Conservation (phyloP, 2,797 vertebrate genomes). For the Myoxocephalus aenaeus region DNA sequence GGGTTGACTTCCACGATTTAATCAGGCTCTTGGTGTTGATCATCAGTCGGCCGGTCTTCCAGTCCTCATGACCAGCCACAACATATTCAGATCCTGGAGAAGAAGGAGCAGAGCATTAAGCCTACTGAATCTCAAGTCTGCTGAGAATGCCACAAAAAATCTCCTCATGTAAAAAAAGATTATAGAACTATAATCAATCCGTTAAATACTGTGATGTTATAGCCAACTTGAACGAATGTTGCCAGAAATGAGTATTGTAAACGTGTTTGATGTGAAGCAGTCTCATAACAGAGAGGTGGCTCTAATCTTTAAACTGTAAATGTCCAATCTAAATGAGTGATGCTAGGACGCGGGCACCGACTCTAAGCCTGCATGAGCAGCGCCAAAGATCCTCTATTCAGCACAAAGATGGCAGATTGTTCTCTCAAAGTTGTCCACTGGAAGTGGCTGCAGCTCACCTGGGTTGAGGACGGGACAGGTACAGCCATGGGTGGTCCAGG, state of each 20-base stretch:
- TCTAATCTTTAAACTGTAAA: conserved; percentile 60
- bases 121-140: conserved; percentile 1
- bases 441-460: conserved; percentile 78
- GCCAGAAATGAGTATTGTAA: conserved; percentile 41
- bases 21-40: conserved; percentile 95
- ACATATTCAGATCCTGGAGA: conserved; percentile 89
- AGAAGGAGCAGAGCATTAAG: conserved; percentile 1
- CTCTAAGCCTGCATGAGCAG: conserved; percentile 38
- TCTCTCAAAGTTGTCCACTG: conserved; percentile 8
- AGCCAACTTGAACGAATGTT: conserved; percentile 25
- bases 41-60: conserved; percentile 84
- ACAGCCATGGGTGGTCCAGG: conserved; percentile 92
- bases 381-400: conserved; percentile 48
- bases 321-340: conserved; percentile 53
- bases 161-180: conserved; percentile 7
- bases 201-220: conserved; percentile 12
- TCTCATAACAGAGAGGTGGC: conserved; percentile 42
- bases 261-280: conserved; percentile 37
- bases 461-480: conserved; percentile 95
- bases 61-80: conserved; percentile 90
- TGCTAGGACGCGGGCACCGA: conserved; percentile 38
- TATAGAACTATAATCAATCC: conserved; percentile 29
- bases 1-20: conserved; percentile 89
- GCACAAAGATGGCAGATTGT: conserved; percentile 47
- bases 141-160: background rate